Evolutionary conservation across 2,113 vertebrate species (phyloP).

Genomic region (Clarias batrachus): DNA sequence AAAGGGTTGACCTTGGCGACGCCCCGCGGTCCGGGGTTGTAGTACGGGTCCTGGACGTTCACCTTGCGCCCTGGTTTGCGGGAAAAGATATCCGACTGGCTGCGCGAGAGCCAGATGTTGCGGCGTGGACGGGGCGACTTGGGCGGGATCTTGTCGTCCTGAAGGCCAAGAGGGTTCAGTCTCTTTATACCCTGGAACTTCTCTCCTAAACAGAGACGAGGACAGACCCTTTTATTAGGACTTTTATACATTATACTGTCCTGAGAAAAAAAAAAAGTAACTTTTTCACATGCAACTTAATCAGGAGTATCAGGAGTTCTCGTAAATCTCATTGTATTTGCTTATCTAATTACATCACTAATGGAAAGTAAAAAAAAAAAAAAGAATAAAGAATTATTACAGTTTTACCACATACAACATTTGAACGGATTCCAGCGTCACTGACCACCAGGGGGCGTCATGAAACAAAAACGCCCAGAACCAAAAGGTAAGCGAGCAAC

Average conservation of each 20-base stretch:
- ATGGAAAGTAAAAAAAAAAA: background rate
- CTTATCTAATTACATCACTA: too few relatives aligned
- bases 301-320: background rate
- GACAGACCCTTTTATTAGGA: background rate
- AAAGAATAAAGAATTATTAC: too few relatives aligned
- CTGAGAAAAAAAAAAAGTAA: background rate
- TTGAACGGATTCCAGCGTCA: background rate
- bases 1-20: constrained; percentile 90
- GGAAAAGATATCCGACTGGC: constrained; percentile 94
- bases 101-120: constrained; percentile 92
- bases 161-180: constrained; percentile 79
- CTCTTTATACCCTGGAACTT: constrained; percentile 87
- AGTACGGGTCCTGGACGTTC: constrained; percentile 90
- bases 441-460: constrained; percentile 45
- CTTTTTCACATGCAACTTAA: background rate
- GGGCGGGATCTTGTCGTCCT: constrained; percentile 87
- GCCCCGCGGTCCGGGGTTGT: constrained; percentile 72
- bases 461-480: background rate
- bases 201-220: constrained; percentile 66
- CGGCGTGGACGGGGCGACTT: constrained; percentile 90
- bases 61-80: constrained; percentile 83
- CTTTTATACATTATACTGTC: too few relatives aligned
- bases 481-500: background rate
- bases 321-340: too few relatives aligned
- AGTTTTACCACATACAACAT: background rate